Evolutionary conservation across 2,797 vertebrate genomes (phyloP), one percentile per base, ranked within the genome.

Genomic region (Danio albolineatus): DNA sequence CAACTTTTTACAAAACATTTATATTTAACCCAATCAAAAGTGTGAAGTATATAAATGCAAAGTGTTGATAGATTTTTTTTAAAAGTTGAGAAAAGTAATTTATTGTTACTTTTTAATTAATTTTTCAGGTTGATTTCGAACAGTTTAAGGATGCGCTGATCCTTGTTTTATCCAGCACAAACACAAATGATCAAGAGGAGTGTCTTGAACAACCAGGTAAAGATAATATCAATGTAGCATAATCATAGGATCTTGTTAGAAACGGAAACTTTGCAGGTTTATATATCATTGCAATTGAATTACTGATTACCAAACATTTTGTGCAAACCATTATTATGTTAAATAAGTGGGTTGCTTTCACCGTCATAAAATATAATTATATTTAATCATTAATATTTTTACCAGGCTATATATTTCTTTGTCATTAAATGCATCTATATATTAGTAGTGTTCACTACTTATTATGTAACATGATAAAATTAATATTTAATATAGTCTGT

Each of bases 111-210:
- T 53, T 80, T 9, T n/a, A n/a, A n/a, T 8, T 86, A 66, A 10
- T 85, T 36, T 90, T 89, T 62, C 89, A 99, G 98, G 95, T 99
- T 16, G 92, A 96, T 88, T 99, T 99, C 86, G 93, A 96, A 73
- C 95, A 97, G 56, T 99, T 99, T 92, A 98, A 95, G 91, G 94
- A 97, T 86, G 96, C 97, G 0, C 91, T 99, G 80, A 98, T 99
- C 88, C 91, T 95, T 85, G 92, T 97, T 78, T 90, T 99, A 84
- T 98, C 97, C 28, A 90, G 92, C 0, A 56, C 87, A 1, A 90
- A 92, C 89, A 87, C 85, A 89, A 72, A 43, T 93, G 73, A 7
- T 90, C 90, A 38, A 92, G 89, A 94, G 80, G 94, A 96, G 41
- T 84, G 90, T 56, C 90, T 88, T 85, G 85, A 93, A 60, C 90